Evolutionary conservation across 2,888 invertebrate genomes (phyloP), one percentile per base, ranked within the genome.

Genomic region (Willowsia nigromaculata): DNA sequence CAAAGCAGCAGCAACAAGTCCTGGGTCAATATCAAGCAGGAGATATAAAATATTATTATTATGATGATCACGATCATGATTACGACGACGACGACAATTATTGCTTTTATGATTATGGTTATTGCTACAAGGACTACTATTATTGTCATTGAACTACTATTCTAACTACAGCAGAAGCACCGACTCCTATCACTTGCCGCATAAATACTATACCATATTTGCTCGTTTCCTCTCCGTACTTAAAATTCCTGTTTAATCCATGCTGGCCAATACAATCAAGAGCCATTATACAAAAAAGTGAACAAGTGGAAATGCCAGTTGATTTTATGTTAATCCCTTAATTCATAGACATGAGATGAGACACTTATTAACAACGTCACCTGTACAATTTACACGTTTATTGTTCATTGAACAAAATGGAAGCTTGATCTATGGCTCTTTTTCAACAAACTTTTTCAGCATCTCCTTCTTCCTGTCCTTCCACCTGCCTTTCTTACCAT

Each of bases 21-120:
- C 27, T 18, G 9, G 71, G 30, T 53, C 78, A 78, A 78, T 78
- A 78, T 5, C 47, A 22, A 47, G 50, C n/a, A 78, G 15, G 13
- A 22, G 30, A 78, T 18, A 78, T 50, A 53, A 76, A 78, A 53
- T 80, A 83, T 83, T 87, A 56, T 59, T 50, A 76, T 88, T 80
- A 85, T 89, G 68, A 85, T 80, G 6, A 78, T 86, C 43, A 80
- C 43, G 37, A 40, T 85, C 47, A 74, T 74, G 37, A 81, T 62
- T 9, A 71, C 9, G 18, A 78, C 50, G 53, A 78, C 53, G 33
- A 78, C 53, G 78, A 78, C 78, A 78, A 86, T 85, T 81, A 89
- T 85, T 85, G 33, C 89, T 80, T 89, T 89, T 89, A 89, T 71
- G 89, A 85, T 85, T 85, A 89, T 85, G 80, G 81, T 89, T 89